A percentile compares a stretch with the other conserved stretches of the same genome.
Conservation (phyloP, 35 echinoderm and acorn worm genomes). For the Ptychodera flava region DNA sequence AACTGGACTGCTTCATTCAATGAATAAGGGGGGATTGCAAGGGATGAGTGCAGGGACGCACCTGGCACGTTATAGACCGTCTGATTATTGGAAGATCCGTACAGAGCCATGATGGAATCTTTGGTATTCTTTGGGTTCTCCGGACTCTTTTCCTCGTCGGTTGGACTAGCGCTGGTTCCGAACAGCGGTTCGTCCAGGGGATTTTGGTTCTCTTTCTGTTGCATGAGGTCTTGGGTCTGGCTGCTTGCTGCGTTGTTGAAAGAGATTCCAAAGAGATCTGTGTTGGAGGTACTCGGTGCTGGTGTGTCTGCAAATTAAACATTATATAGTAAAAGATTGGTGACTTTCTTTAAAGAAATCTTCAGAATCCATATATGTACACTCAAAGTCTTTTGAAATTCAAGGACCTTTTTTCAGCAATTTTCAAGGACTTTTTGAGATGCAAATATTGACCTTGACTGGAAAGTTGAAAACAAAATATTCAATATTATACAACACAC, state of each 20-base stretch:
- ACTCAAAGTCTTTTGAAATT: no score
- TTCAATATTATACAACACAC: no score
- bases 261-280: neutral
- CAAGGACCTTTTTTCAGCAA: no score
- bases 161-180: neutral
- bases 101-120: slow-evolving; percentile 85
- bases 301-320: neutral
- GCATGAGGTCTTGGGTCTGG: neutral
- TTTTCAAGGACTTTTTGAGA: no score
- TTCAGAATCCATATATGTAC: no score
- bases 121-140: slow-evolving; percentile 44
- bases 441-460: no score
- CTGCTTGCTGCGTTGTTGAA: neutral
- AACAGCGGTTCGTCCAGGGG: neutral
- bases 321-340: no score
- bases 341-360: no score
- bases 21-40: no score
- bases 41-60: no score
- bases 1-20: no score
- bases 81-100: slow-evolving; percentile 38
- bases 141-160: neutral
- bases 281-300: neutral
- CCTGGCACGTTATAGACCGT: slow-evolving; percentile 74
- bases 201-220: neutral
- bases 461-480: no score